Evolutionary conservation across 2,888 invertebrate species (phyloP).

Genomic region (Hanleya hanleyi): DNA sequence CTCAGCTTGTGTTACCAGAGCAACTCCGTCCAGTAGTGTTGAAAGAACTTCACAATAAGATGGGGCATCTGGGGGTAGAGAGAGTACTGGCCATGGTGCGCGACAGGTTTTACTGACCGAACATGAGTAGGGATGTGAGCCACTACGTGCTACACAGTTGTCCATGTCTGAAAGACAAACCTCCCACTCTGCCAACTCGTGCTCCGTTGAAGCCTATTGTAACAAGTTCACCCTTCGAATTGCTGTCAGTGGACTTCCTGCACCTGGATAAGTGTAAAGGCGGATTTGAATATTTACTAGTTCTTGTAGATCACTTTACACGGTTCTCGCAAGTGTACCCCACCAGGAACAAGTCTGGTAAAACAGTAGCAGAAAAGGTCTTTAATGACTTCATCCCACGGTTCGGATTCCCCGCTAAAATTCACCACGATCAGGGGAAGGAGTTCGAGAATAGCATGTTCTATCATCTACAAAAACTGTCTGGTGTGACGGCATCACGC

Average conservation of each 20-base stretch:
- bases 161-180: slow-evolving; percentile 17
- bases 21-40: background rate
- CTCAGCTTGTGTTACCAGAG: slow-evolving; percentile 11
- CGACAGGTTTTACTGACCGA: too few relatives aligned
- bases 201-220: background rate
- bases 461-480: slow-evolving; percentile 2
- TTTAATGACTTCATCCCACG: slow-evolving; percentile 20
- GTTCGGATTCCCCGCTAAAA: slow-evolving; percentile 12
- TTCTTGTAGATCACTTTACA: slow-evolving; percentile 21
- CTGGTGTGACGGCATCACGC: background rate
- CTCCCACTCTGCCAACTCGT: background rate
- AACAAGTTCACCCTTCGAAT: background rate
- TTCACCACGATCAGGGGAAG: slow-evolving; percentile 16
- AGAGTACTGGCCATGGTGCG: slow-evolving; percentile 13
- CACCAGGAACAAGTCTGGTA: slow-evolving; percentile 18
- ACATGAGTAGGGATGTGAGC: slow-evolving; percentile 12
- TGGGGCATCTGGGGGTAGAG: slow-evolving; percentile 26
- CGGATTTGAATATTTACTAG: slow-evolving; percentile 21
- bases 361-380: slow-evolving; percentile 17
- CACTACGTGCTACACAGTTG: slow-evolving; percentile 12
- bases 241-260: slow-evolving; percentile 2
- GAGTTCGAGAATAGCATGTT: slow-evolving; percentile 20
- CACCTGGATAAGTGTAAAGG: slow-evolving; percentile 2
- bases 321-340: slow-evolving; percentile 20
- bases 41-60: slow-evolving; percentile 21